Conservation (phyloP, 2,113 vertebrate species). For the Salvelinus fontinalis region DNA sequence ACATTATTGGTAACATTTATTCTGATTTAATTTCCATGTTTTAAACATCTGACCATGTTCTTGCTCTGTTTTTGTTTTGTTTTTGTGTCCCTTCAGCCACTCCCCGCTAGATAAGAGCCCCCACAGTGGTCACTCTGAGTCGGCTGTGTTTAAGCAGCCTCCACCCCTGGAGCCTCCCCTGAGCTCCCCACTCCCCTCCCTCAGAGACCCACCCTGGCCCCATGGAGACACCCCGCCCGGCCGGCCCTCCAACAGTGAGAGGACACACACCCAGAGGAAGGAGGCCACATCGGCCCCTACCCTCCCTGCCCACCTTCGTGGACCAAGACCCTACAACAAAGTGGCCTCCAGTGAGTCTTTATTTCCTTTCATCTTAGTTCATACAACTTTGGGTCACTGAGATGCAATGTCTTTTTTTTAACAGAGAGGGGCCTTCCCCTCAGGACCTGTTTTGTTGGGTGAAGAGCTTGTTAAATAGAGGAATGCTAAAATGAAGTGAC, state of each 20-base stretch:
- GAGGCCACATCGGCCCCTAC: constrained; percentile 63
- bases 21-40: no score
- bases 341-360: constrained; percentile 84
- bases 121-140: constrained; percentile 80
- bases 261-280: constrained; percentile 65
- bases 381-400: no score
- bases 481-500: background rate
- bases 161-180: constrained; percentile 67
- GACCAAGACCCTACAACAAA: constrained; percentile 84
- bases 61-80: background rate
- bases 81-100: constrained; percentile 66
- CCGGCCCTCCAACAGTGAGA: constrained; percentile 39
- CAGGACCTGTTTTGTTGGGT: no score
- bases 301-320: constrained; percentile 53
- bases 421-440: no score
- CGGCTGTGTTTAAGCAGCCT: constrained; percentile 80
- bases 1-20: no score
- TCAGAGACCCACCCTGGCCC: constrained; percentile 77
- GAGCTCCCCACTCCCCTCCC: constrained; percentile 69
- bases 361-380: background rate
- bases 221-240: constrained; percentile 62
- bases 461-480: background rate
- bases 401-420: background rate
- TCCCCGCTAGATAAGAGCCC: constrained; percentile 85
- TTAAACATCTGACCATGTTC: no score